Percentiles rank a stretch among this genome's conserved stretches.
Conservation (phyloP, 1,140 invertebrate species). For the Hylaeus volcanicus region DNA sequence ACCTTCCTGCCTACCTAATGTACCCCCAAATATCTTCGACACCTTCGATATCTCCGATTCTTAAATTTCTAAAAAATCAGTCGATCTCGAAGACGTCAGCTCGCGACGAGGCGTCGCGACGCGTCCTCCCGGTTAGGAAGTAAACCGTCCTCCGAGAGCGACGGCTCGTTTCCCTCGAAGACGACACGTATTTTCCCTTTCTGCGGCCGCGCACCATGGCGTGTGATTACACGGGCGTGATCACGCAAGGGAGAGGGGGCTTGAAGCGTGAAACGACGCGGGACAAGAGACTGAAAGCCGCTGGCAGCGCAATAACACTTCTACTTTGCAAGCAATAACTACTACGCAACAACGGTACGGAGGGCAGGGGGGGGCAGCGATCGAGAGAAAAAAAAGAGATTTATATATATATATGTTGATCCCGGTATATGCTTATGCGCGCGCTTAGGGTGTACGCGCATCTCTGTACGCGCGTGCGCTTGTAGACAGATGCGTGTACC, state of each 20-base stretch:
- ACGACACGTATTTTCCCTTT: slow-evolving; percentile 25
- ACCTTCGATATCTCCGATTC: too few relatives aligned
- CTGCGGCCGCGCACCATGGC: not conserved
- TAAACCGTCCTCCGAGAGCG: not conserved
- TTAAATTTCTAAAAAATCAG: too few relatives aligned
- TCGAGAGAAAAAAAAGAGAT: not conserved
- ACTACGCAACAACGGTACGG: slow-evolving; percentile 56
- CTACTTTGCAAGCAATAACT: slow-evolving; percentile 60
- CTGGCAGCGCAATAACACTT: slow-evolving; percentile 56
- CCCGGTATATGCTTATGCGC: slow-evolving; percentile 14
- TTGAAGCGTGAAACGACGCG: slow-evolving; percentile 56
- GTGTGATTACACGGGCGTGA: slow-evolving; percentile 9
- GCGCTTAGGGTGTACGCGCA: not conserved
- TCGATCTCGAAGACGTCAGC: not conserved
- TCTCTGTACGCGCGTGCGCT: not conserved
- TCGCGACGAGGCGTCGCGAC: not conserved
- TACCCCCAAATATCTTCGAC: too few relatives aligned
- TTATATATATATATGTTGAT: slow-evolving; percentile 12
- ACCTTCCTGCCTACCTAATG: too few relatives aligned
- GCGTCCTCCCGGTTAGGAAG: not conserved
- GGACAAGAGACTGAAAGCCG: slow-evolving; percentile 53
- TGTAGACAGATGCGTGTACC: not conserved
- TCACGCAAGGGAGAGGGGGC: not conserved
- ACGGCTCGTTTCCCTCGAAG: not conserved
- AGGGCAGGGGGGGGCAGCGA: slow-evolving; percentile 35